A percentile compares a stretch with the other conserved stretches of the same genome.
These are phyloP conservation scores for Calliphora vomitoria DNA, from an alignment of 2,888 invertebrate genomes.

Conservation along the genomic window DNA sequence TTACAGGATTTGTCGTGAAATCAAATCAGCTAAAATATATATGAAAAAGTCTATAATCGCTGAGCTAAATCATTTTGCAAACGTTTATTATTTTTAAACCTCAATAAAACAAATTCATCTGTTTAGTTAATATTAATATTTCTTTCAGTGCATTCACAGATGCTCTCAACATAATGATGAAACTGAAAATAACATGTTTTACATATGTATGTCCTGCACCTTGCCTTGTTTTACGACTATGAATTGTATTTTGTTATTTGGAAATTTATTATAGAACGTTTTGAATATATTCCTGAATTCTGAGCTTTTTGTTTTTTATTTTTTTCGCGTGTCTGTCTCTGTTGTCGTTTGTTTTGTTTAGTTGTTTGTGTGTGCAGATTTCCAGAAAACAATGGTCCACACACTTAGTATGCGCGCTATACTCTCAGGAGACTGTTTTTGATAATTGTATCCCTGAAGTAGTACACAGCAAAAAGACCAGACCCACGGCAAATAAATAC, in stretches of 20 bases:
- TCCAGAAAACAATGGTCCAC: slow-evolving; percentile 66
- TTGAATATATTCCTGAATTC: slow-evolving; percentile 42
- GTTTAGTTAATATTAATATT: neutral
- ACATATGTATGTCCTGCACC: slow-evolving; percentile 74
- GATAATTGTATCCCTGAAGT: slow-evolving; percentile 72
- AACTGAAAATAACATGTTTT: slow-evolving; percentile 71
- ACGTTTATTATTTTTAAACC: no score
- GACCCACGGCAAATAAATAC: slow-evolving; percentile 43
- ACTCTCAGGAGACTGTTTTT: slow-evolving; percentile 68
- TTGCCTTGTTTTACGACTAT: slow-evolving; percentile 74
- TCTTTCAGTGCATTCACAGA: slow-evolving; percentile 56
- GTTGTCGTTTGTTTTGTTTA: neutral
- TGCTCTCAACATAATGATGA: slow-evolving; percentile 65
- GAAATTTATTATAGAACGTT: slow-evolving; percentile 71
- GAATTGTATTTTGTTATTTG: slow-evolving; percentile 72
- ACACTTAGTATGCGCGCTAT: slow-evolving; percentile 42
- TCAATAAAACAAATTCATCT: no score
- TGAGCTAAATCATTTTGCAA: no score
- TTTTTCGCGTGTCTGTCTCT: neutral
- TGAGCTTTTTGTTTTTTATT: slow-evolving; percentile 2
- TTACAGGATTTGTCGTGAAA: no score
- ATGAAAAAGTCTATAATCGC: no score
- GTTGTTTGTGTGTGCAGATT: neutral
- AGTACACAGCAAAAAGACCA: slow-evolving; percentile 38
- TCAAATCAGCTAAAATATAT: no score